Evolutionary conservation across 2,888 invertebrate genomes (phyloP).

Genomic region (Cantharis rufa): DNA sequence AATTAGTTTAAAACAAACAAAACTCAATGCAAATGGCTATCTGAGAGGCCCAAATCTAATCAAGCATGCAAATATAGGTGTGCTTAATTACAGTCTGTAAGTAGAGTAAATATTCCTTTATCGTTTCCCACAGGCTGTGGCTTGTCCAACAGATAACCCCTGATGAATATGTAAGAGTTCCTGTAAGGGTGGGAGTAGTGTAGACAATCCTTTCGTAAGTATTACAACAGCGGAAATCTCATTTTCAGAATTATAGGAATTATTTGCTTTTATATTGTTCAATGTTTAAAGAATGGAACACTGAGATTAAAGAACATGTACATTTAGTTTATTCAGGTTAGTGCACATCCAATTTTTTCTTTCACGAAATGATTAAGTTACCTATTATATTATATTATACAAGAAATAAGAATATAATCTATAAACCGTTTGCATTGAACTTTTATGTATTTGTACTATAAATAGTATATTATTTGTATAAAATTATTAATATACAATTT

Average conservation of each 20-base stretch:
- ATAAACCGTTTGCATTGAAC: too few species aligned
- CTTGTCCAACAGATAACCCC: slow-evolving; percentile 53
- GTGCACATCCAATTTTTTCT: neutral
- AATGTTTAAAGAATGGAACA: slow-evolving; percentile 16
- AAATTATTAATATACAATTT: too few species aligned
- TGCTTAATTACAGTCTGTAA: slow-evolving; percentile 56
- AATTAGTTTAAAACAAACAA: slow-evolving; percentile 53
- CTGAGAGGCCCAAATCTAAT: slow-evolving; percentile 52
- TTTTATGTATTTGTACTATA: too few species aligned
- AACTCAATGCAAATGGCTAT: slow-evolving; percentile 53
- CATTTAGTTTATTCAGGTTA: neutral
- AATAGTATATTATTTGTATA: too few species aligned
- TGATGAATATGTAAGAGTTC: slow-evolving; percentile 55
- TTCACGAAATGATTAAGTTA: neutral
- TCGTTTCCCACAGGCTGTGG: slow-evolving; percentile 52
- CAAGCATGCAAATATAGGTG: slow-evolving; percentile 56
- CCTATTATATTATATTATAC: neutral
- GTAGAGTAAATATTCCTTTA: slow-evolving; percentile 57
- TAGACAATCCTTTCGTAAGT: slow-evolving; percentile 41
- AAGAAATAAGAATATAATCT: too few species aligned
- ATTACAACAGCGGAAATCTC: slow-evolving; percentile 38
- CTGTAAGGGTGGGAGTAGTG: slow-evolving; percentile 26
- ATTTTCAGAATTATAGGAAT: slow-evolving; percentile 36
- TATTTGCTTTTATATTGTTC: slow-evolving; percentile 41
- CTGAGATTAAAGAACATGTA: neutral